Conservation (phyloP, 1,140 invertebrate species). For the Procambarus virginalis region DNA sequence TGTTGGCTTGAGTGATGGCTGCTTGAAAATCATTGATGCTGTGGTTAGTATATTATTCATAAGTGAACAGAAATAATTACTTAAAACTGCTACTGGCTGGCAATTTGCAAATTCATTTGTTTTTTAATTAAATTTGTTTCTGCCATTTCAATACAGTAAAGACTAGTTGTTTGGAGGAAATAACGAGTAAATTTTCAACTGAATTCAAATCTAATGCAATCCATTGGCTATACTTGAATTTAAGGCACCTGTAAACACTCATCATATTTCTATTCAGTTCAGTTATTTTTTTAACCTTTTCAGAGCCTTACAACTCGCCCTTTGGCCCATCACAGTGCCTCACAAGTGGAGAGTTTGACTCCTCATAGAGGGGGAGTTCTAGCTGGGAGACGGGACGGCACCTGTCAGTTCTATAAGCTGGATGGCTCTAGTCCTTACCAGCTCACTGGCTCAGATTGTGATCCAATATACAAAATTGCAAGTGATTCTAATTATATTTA, state of each 20-base stretch:
- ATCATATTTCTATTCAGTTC: no score
- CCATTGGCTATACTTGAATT: no score
- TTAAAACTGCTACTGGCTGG: neutral
- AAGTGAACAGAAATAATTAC: neutral
- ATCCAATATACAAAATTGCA: constrained; percentile 79
- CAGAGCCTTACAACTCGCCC: constrained; percentile 36
- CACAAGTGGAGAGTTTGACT: constrained; percentile 74
- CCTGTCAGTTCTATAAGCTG: constrained; percentile 76
- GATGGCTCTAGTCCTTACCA: constrained; percentile 75
- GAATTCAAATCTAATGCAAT: no score
- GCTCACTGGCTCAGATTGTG: constrained; percentile 82
- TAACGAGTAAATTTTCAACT: no score
- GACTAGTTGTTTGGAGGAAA: no score
- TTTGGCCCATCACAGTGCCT: constrained; percentile 56
- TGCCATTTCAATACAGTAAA: no score
- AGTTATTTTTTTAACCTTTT: neutral
- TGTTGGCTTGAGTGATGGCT: constrained; percentile 75
- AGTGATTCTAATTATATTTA: constrained; percentile 77
- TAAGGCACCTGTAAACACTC: no score
- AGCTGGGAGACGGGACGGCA: constrained; percentile 79
- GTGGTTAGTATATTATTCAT: constrained; percentile 33
- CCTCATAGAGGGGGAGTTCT: constrained; percentile 74
- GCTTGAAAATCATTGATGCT: constrained; percentile 46
- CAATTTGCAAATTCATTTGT: no score
- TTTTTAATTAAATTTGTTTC: no score